A percentile compares a stretch with the other conserved stretches of the same genome.
Evolutionary conservation across 1,140 invertebrate genomes (phyloP).

Genomic region (Drosophila lacteicornis): DNA sequence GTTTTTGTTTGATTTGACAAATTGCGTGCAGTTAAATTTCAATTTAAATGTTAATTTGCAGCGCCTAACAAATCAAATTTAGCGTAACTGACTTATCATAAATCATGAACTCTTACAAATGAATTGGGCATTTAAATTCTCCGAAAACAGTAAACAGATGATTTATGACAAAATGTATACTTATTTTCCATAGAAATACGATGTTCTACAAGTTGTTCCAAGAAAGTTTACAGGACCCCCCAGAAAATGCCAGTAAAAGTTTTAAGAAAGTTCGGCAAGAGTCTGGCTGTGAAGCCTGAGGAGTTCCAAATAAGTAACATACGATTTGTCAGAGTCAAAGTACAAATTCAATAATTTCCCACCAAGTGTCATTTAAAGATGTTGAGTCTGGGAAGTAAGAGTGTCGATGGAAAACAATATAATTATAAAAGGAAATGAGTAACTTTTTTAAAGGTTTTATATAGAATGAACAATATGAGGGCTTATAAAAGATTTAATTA

Average conservation of each 20-base stretch:
- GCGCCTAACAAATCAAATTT: slow-evolving; percentile 20
- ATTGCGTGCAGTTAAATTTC: slow-evolving; percentile 49
- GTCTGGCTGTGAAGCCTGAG: slow-evolving; percentile 8
- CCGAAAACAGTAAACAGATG: slow-evolving; percentile 21
- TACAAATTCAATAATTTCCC: slow-evolving; percentile 5
- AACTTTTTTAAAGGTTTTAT: background rate
- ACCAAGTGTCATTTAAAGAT: slow-evolving; percentile 9
- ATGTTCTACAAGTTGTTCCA: slow-evolving; percentile 31
- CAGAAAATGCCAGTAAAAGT: slow-evolving; percentile 8
- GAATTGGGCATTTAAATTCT: slow-evolving; percentile 7
- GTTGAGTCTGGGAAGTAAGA: background rate
- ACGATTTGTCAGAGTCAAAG: slow-evolving; percentile 12
- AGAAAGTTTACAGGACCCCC: slow-evolving; percentile 13
- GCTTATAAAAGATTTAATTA: no score
- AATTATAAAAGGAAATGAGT: background rate
- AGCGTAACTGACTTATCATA: slow-evolving; percentile 22
- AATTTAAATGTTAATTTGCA: slow-evolving; percentile 60
- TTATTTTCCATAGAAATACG: background rate
- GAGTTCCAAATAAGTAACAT: slow-evolving; percentile 3
- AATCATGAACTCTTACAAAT: slow-evolving; percentile 43
- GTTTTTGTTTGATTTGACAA: slow-evolving; percentile 29
- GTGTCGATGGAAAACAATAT: no score
- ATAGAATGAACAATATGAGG: no score
- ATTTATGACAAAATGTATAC: slow-evolving; percentile 20
- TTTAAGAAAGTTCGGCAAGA: slow-evolving; percentile 14